phyloP scores from a whole-genome alignment of 2,888 invertebrate genomes.

The Caenorhabditis doughertyi region DNA sequence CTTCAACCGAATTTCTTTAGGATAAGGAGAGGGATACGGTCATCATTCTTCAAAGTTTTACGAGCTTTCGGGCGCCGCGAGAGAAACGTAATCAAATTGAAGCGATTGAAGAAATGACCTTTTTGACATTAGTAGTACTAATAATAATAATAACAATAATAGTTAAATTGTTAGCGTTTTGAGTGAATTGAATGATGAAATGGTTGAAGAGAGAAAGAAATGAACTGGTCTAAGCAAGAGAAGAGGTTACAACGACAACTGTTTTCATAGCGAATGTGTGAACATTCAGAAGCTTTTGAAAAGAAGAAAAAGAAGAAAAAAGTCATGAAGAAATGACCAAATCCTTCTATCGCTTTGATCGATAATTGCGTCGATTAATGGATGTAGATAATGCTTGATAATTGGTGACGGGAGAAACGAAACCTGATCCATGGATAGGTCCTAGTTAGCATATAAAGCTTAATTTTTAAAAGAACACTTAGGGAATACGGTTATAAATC shows the following conservation, averaged over 20 bases:
- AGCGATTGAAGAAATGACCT: constrained; percentile 47
- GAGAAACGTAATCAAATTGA: not conserved
- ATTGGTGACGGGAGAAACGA: constrained; percentile 49
- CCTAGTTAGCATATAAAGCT: constrained; percentile 34
- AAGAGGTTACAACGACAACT: constrained; percentile 36
- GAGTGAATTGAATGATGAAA: constrained; percentile 14
- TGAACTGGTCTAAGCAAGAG: constrained; percentile 36
- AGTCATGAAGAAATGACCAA: constrained; percentile 47
- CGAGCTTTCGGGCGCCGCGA: constrained; percentile 21
- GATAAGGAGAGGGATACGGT: constrained; percentile 36
- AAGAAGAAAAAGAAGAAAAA: constrained; percentile 13
- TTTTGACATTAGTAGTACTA: constrained; percentile 40
- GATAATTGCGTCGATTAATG: constrained; percentile 62
- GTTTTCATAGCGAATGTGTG: constrained; percentile 54
- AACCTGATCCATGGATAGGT: constrained; percentile 42
- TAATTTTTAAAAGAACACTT: constrained; percentile 3
- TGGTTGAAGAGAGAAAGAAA: constrained; percentile 10
- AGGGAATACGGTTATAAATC: too few species aligned
- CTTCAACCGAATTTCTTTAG: not conserved
- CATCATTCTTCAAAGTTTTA: constrained; percentile 44
- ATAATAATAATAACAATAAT: constrained; percentile 58
- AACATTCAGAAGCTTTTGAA: constrained; percentile 7
- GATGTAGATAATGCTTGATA: constrained; percentile 58
- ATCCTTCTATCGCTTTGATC: constrained; percentile 48
- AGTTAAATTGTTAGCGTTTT: constrained; percentile 3